Conservation (phyloP, 1,140 invertebrate genomes). For the Chelonus insularis region DNA sequence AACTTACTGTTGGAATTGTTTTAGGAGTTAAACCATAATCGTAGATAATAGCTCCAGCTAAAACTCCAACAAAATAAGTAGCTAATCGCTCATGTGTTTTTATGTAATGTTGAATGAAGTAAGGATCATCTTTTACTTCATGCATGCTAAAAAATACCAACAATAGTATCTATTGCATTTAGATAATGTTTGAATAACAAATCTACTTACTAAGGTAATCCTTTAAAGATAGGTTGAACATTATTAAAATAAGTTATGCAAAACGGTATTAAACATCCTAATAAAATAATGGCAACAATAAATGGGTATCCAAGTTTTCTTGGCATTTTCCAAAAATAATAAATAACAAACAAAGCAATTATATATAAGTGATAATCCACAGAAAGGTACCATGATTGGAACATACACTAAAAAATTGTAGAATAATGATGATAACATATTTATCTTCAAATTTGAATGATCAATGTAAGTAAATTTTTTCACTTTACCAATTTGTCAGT, state of each 20-base stretch:
- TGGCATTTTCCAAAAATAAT: conserved; percentile 52
- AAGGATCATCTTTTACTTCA: conserved; percentile 33
- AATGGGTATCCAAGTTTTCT: conserved; percentile 38
- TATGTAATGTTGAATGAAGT: conserved; percentile 44
- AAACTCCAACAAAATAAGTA: conserved; percentile 45
- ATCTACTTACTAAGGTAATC: conserved; percentile 37
- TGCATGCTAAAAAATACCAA: conserved; percentile 35
- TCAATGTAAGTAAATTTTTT: too few relatives aligned
- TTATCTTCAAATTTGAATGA: too few relatives aligned
- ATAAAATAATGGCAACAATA: conserved; percentile 27
- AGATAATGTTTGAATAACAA: conserved; percentile 22
- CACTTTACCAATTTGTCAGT: conserved; percentile 40
- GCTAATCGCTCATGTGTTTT: conserved; percentile 44
- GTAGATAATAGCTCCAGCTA: conserved; percentile 44
- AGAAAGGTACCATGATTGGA: conserved; percentile 63
- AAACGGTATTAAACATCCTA: conserved; percentile 35
- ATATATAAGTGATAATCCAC: conserved; percentile 63
- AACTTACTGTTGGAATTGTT: conserved; percentile 44
- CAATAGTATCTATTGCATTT: too few relatives aligned
- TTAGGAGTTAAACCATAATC: conserved; percentile 41
- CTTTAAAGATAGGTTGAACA: conserved; percentile 33
- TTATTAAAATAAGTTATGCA: conserved; percentile 33
- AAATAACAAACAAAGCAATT: conserved; percentile 57
- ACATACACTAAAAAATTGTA: conserved; percentile 58
- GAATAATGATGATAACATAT: neutral